These are phyloP conservation scores for Drosophila baimaii DNA, from an alignment of 1,140 invertebrate species.

Conservation along the genomic window DNA sequence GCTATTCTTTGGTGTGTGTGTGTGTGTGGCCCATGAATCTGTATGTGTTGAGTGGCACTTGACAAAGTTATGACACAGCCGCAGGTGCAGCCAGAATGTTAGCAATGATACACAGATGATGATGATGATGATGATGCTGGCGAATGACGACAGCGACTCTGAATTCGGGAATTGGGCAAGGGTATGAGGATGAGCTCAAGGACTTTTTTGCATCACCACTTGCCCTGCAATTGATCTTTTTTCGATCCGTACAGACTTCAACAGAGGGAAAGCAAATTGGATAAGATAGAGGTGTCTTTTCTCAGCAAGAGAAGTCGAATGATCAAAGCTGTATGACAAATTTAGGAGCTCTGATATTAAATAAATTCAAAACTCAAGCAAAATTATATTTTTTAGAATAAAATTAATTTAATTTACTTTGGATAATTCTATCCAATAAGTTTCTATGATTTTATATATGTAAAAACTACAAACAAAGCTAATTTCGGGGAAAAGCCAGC, in stretches of 20 bases:
- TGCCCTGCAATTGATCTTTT: conserved; percentile 34
- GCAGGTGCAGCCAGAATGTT: conserved; percentile 49
- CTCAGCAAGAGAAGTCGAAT: no score
- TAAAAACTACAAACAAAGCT: no score
- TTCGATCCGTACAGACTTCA: background rate
- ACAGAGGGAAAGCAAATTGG: background rate
- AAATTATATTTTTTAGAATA: no score
- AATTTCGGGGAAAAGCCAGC: no score
- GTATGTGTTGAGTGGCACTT: conserved; percentile 51
- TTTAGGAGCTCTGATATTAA: no score
- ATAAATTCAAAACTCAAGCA: no score
- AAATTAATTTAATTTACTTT: no score
- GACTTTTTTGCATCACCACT: conserved; percentile 6
- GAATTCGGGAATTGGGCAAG: background rate
- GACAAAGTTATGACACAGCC: conserved; percentile 59
- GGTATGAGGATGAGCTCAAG: conserved; percentile 7
- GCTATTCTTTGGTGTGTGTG: conserved; percentile 13
- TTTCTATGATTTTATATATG: no score
- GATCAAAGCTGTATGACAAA: no score
- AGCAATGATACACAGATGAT: conserved; percentile 20
- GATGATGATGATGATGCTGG: conserved; percentile 29
- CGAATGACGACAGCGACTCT: conserved; percentile 25
- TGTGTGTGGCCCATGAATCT: background rate
- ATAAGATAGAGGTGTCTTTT: no score
- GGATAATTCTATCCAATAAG: no score